Percentiles rank a stretch among this genome's conserved stretches.
Evolutionary conservation across 1,140 invertebrate genomes (phyloP).

Genomic region (Melipona quadrifasciata): DNA sequence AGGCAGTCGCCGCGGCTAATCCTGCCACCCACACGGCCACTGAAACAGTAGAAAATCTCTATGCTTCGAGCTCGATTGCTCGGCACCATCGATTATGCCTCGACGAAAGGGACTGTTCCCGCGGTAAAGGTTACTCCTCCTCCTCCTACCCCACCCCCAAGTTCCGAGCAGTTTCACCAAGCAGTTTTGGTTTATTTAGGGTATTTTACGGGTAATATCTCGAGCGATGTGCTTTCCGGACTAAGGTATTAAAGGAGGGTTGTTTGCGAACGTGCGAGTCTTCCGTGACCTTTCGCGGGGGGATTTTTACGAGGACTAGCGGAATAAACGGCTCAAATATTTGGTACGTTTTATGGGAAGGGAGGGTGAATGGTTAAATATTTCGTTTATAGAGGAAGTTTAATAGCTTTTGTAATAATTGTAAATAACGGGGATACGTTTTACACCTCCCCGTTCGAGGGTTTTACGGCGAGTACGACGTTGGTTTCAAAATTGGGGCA

Average conservation of each 20-base stretch:
- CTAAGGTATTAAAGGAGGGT: background rate
- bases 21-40: constrained; percentile 91
- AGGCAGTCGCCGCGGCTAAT: constrained; percentile 87
- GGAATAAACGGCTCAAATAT: background rate
- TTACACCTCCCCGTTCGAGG: no score
- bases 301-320: background rate
- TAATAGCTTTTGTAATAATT: background rate
- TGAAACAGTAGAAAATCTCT: constrained; percentile 71
- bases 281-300: background rate
- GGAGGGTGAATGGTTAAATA: background rate
- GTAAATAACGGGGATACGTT: no score
- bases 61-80: background rate
- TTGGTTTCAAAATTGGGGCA: no score
- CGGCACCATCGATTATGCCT: background rate
- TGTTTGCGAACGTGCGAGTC: background rate
- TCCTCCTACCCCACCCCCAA: background rate
- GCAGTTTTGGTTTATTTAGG: background rate
- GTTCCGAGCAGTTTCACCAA: background rate
- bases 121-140: background rate
- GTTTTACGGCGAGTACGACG: no score
- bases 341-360: background rate
- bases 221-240: background rate
- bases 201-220: background rate
- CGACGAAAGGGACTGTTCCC: background rate
- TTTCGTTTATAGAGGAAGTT: background rate